Evolutionary conservation across 1,140 invertebrate species (phyloP).

Genomic region (Kradibia gibbosae): DNA sequence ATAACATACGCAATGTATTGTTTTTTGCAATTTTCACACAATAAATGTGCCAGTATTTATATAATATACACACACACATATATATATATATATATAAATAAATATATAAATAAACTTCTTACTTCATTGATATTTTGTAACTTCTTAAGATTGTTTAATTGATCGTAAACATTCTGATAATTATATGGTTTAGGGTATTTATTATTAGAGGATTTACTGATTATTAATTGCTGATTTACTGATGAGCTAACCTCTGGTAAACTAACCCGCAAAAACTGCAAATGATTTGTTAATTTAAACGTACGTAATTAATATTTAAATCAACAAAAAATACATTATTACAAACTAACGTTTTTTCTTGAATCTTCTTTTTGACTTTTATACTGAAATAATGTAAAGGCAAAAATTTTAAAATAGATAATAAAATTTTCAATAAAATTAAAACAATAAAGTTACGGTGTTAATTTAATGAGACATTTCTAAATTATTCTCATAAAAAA

Average conservation of each 20-base stretch:
- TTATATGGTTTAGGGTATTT: constrained; percentile 43
- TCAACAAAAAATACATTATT: not conserved
- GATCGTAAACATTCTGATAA: constrained; percentile 37
- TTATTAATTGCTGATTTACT: not conserved
- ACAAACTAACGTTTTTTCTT: constrained; percentile 55
- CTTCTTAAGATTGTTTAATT: constrained; percentile 50
- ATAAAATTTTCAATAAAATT: not conserved
- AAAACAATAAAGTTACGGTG: not conserved
- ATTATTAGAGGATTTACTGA: not conserved
- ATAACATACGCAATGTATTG: too few relatives aligned
- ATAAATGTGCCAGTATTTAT: constrained; percentile 49
- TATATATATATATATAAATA: not conserved
- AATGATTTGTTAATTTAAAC: not conserved
- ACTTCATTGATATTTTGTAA: constrained; percentile 46
- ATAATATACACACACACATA: constrained; percentile 15
- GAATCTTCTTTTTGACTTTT: constrained; percentile 53
- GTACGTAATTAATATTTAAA: not conserved
- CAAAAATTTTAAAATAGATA: not conserved
- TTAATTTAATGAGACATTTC: not conserved
- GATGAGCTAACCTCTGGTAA: constrained; percentile 15
- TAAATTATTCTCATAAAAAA: constrained; percentile 32
- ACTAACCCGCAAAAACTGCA: constrained; percentile 27
- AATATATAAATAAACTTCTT: constrained; percentile 37
- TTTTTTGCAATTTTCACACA: too few relatives aligned
- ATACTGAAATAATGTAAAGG: constrained; percentile 49